Evolutionary conservation across 1,140 invertebrate genomes (phyloP).

Genomic region (Drosophila prosaltans): DNA sequence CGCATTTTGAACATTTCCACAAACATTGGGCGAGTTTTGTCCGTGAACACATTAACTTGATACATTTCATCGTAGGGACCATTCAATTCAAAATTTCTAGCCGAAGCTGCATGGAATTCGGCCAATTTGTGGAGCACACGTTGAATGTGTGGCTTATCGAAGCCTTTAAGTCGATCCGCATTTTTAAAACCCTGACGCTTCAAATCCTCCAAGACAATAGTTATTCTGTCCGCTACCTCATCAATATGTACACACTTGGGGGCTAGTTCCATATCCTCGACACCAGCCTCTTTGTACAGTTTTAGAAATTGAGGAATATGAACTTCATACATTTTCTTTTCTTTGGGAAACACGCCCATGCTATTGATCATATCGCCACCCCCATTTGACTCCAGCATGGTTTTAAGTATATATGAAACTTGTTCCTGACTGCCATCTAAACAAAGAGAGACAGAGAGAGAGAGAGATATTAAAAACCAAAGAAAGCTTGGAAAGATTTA

Average conservation of each 20-base stretch:
- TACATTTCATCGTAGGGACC: conserved; percentile 50
- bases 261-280: conserved; percentile 48
- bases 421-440: conserved; percentile 56
- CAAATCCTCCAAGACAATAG: conserved; percentile 85
- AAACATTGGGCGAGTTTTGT: conserved; percentile 19
- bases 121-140: conserved; percentile 84
- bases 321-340: conserved; percentile 67
- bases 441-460: conserved; percentile 16
- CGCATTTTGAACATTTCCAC: conserved; percentile 8
- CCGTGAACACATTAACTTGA: conserved; percentile 13
- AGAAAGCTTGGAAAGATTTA: neutral
- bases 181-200: conserved; percentile 84
- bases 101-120: conserved; percentile 84
- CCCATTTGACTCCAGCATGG: conserved; percentile 44
- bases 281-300: conserved; percentile 75
- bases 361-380: conserved; percentile 46
- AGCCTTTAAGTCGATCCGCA: conserved; percentile 83
- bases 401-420: conserved; percentile 71
- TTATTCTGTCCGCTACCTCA: conserved; percentile 49
- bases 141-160: conserved; percentile 84
- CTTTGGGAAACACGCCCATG: conserved; percentile 70
- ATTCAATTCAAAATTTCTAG: conserved; percentile 36
- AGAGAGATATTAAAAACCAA: neutral
- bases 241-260: conserved; percentile 63
- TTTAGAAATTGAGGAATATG: conserved; percentile 57